Conservation (phyloP, 2,797 vertebrate genomes). For the Sternotherus odoratus region DNA sequence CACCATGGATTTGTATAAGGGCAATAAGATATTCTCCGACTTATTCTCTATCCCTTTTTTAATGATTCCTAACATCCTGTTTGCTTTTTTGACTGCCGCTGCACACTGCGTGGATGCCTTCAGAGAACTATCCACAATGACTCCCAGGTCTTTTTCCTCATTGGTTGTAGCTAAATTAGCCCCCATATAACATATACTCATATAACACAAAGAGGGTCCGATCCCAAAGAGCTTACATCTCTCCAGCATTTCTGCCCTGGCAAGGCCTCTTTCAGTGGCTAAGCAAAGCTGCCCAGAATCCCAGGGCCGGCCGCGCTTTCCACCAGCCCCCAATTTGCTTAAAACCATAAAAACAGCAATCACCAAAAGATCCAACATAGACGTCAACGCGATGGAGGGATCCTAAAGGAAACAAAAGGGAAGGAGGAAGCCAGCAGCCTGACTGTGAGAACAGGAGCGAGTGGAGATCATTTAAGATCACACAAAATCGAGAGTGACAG, state of each 20-base stretch:
- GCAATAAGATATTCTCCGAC: too few relatives aligned
- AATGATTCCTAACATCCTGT: too few relatives aligned
- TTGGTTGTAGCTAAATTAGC: too few relatives aligned
- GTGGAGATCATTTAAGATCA: fast-evolving
- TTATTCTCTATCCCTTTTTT: too few relatives aligned
- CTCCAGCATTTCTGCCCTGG: neutral
- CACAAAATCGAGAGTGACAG: fast-evolving
- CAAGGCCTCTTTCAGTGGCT: neutral
- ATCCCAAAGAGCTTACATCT: neutral
- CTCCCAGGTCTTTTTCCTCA: too few relatives aligned
- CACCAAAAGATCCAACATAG: neutral
- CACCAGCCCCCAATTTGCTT: neutral
- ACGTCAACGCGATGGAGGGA: neutral
- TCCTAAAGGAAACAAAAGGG: fast-evolving
- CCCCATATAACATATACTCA: too few relatives aligned
- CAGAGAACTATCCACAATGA: too few relatives aligned
- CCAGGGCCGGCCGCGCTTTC: neutral
- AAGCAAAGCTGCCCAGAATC: neutral
- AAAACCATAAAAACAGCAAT: neutral
- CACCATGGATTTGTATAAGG: too few relatives aligned
- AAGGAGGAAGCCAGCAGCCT: neutral
- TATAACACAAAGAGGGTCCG: neutral
- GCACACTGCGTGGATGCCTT: too few relatives aligned
- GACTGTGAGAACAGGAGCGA: neutral
- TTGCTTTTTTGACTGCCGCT: too few relatives aligned